Evolutionary conservation across 2,888 invertebrate genomes (phyloP).

Genomic region (Drosophila suboccidentalis): DNA sequence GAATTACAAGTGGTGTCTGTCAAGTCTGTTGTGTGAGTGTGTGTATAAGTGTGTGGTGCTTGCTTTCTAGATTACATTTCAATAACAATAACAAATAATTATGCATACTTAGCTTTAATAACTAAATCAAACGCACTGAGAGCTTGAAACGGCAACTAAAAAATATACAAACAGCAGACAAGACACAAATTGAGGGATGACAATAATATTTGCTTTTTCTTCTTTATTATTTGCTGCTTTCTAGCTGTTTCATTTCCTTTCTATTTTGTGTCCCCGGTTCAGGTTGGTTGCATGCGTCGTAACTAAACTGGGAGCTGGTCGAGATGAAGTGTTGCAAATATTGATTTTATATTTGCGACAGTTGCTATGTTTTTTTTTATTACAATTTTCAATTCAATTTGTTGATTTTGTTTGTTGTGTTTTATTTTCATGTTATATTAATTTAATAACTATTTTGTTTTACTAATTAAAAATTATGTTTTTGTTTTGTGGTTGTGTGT

Average conservation of each 20-base stretch:
- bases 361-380: not conserved
- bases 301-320: conserved; percentile 50
- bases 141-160: conserved; percentile 42
- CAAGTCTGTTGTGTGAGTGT: conserved; percentile 45
- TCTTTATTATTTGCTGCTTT: not conserved
- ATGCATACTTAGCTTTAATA: conserved; percentile 69
- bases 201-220: not conserved
- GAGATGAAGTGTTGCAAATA: conserved; percentile 12
- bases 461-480: conserved; percentile 69
- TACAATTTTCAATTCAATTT: conserved; percentile 66
- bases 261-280: conserved; percentile 18
- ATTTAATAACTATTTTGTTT: conserved; percentile 62
- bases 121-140: conserved; percentile 55
- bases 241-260: conserved; percentile 6
- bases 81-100: conserved; percentile 82
- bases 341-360: not conserved
- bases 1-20: conserved; percentile 37
- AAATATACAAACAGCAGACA: conserved; percentile 55
- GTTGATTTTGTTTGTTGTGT: conserved; percentile 37
- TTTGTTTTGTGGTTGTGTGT: conserved; percentile 31
- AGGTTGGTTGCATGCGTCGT: conserved; percentile 53
- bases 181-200: conserved; percentile 30
- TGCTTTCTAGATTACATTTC: conserved; percentile 52
- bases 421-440: conserved; percentile 53
- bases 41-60: conserved; percentile 24